Percentiles rank a stretch among this genome's conserved stretches.
These are phyloP conservation scores for Himalopsyche kuldschensis DNA, from an alignment of 2,888 invertebrate genomes.

Conservation along the genomic window DNA sequence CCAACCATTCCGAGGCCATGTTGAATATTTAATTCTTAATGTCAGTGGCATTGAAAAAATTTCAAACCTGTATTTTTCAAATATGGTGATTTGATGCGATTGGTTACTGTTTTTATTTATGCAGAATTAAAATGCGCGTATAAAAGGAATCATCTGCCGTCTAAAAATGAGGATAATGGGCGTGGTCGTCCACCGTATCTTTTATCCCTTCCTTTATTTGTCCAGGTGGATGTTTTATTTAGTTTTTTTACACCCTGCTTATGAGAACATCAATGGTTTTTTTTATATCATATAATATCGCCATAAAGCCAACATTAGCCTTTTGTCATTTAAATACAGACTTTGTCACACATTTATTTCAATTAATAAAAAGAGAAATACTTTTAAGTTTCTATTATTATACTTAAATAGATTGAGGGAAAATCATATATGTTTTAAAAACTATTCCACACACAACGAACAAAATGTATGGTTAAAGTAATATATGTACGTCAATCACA, in stretches of 20 bases:
- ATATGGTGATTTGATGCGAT: background rate
- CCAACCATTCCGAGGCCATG: background rate
- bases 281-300: slow-evolving; percentile 11
- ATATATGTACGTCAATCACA: too few species aligned
- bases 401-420: too few species aligned
- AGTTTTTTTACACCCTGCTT: slow-evolving; percentile 4
- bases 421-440: too few species aligned
- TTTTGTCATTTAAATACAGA: background rate
- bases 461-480: too few species aligned
- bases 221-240: slow-evolving; percentile 14
- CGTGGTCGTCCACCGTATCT: background rate
- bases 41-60: background rate
- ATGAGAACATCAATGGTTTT: background rate
- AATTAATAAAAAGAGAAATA: background rate
- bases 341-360: background rate
- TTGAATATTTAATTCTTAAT: background rate
- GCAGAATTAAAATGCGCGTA: background rate
- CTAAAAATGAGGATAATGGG: background rate
- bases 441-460: too few species aligned
- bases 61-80: background rate
- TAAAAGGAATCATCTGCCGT: background rate
- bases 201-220: slow-evolving; percentile 14
- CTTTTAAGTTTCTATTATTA: too few species aligned
- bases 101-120: background rate
- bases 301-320: background rate